phyloP scores from a whole-genome alignment of 2,888 invertebrate species.

The Stenotaenia linearis region DNA sequence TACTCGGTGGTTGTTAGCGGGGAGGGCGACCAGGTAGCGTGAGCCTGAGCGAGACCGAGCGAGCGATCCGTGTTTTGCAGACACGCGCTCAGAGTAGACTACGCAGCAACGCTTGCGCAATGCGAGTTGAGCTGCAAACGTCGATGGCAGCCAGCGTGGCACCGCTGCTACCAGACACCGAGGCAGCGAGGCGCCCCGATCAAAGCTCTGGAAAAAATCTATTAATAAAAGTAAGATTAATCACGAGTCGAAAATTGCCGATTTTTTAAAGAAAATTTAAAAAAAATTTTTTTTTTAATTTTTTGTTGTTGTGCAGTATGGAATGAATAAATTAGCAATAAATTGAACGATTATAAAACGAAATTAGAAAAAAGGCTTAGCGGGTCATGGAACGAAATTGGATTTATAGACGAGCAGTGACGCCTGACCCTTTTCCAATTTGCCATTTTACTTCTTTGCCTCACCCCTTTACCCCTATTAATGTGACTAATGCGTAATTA shows the following conservation, averaged over 20 bases:
- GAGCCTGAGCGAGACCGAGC: no score
- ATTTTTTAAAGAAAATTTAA: background rate
- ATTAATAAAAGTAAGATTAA: background rate
- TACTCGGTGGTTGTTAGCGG: constrained; percentile 15
- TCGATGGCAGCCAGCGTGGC: constrained; percentile 29
- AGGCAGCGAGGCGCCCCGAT: background rate
- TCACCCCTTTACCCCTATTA: background rate
- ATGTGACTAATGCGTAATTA: background rate
- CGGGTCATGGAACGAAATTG: background rate
- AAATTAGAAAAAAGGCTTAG: no score
- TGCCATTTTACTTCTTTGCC: background rate
- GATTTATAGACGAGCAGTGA: background rate
- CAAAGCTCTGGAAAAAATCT: background rate
- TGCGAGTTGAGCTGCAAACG: background rate
- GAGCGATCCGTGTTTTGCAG: background rate
- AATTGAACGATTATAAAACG: no score
- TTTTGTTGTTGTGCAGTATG: no score
- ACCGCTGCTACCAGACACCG: background rate
- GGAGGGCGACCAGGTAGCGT: background rate
- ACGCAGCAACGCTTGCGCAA: constrained; percentile 4
- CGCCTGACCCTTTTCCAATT: background rate
- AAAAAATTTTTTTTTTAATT: background rate
- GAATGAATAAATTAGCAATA: no score
- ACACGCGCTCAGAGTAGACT: background rate
- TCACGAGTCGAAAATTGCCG: no score